These are phyloP conservation scores for Aselliscus stoliczkanus DNA, from an alignment of 2,797 vertebrate species.

Conservation along the genomic window DNA sequence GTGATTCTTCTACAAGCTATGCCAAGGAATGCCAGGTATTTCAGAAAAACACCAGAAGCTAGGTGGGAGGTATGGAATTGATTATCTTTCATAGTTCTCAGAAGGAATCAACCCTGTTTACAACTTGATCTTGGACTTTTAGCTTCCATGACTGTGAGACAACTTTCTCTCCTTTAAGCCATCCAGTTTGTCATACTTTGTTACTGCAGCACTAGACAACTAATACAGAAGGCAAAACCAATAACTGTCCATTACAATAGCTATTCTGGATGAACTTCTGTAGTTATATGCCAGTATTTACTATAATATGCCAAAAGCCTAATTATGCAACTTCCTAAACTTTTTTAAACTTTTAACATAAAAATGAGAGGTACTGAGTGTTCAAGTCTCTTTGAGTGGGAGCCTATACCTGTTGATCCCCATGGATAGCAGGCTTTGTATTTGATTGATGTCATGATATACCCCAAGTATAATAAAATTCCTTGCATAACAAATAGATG, in stretches of 20 bases:
- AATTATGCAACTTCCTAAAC: neutral
- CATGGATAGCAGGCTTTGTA: neutral
- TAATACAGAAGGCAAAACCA: neutral
- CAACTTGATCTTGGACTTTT: neutral
- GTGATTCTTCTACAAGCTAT: neutral
- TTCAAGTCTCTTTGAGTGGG: neutral
- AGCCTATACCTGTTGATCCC: neutral
- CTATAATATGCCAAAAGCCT: neutral
- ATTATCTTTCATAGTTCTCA: neutral
- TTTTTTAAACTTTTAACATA: neutral
- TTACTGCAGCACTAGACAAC: neutral
- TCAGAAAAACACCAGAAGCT: neutral
- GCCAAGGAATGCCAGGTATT: neutral
- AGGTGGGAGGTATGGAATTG: neutral
- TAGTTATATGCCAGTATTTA: neutral
- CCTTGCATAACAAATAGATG: neutral
- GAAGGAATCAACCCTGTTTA: neutral
- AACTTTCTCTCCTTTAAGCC: neutral
- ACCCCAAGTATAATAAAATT: neutral
- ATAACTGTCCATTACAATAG: neutral
- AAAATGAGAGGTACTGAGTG: neutral
- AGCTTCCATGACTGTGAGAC: neutral
- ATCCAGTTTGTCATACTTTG: neutral
- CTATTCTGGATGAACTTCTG: neutral
- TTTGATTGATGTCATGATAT: neutral